Evolutionary conservation across 2,113 vertebrate genomes (phyloP).

Genomic region (Phalacrocorax aristotelis): DNA sequence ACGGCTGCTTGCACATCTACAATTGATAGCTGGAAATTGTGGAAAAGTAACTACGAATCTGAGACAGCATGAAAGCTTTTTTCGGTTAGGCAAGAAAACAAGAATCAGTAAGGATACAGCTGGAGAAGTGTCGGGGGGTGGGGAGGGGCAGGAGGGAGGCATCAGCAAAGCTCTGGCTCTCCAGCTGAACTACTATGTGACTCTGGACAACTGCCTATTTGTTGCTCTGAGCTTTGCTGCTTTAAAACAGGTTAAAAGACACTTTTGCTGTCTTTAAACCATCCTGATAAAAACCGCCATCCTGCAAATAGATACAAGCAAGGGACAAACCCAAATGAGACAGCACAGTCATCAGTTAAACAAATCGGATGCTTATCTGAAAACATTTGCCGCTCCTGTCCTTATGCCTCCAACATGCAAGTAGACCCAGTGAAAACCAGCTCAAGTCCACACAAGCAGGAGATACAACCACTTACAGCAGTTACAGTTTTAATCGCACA

Average conservation of each 20-base stretch:
- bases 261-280: not conserved
- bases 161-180: too few species aligned
- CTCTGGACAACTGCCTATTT: not conserved
- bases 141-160: too few species aligned
- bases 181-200: not conserved
- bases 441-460: not conserved
- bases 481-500: not conserved
- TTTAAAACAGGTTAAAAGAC: not conserved
- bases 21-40: not conserved
- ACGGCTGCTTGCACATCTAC: not conserved
- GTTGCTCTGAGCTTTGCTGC: not conserved
- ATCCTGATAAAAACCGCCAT: not conserved
- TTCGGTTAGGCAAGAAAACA: not conserved
- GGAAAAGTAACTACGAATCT: not conserved
- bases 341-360: not conserved
- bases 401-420: rapidly evolving
- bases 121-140: not conserved
- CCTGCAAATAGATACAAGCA: not conserved
- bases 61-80: not conserved
- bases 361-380: not conserved
- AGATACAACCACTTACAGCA: not conserved
- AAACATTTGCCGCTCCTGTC: not conserved
- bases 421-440: not conserved
- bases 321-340: not conserved
- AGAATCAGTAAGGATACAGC: not conserved